Evolutionary conservation across 2,888 invertebrate genomes (phyloP).

Genomic region (Biston stratarius): DNA sequence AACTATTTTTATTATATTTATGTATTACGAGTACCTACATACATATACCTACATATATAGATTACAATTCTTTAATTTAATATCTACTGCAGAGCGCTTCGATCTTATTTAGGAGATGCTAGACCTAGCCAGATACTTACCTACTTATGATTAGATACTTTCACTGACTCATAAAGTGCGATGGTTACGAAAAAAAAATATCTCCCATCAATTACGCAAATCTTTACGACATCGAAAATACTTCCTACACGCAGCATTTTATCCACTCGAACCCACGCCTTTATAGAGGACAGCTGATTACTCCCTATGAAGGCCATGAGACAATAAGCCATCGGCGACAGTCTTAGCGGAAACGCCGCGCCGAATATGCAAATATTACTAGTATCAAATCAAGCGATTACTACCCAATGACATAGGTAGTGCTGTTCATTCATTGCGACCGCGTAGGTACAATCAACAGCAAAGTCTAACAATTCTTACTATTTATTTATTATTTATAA

Average conservation of each 20-base stretch:
- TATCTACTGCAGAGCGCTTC: too few species aligned
- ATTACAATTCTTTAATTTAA: too few species aligned
- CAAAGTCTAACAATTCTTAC: constrained; percentile 15
- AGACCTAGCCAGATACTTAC: too few species aligned
- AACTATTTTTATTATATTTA: too few species aligned
- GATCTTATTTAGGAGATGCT: too few species aligned
- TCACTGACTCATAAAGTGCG: too few species aligned
- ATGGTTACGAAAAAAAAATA: constrained; percentile 9
- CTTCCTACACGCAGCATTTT: constrained; percentile 53
- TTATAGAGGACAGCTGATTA: constrained; percentile 55
- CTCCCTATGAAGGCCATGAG: constrained; percentile 73
- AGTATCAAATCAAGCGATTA: constrained; percentile 42
- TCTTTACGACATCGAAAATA: constrained; percentile 60
- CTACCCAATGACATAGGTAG: constrained; percentile 62
- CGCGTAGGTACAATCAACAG: constrained; percentile 58
- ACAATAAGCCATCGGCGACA: constrained; percentile 66
- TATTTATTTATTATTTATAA: not conserved
- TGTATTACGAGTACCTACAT: too few species aligned
- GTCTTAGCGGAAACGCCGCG: constrained; percentile 79
- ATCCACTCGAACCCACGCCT: constrained; percentile 62
- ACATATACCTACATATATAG: too few species aligned
- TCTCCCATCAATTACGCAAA: constrained; percentile 39
- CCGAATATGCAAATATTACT: constrained; percentile 75
- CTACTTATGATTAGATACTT: too few species aligned
- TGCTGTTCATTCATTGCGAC: constrained; percentile 80